phyloP scores from a whole-genome alignment of 1,140 invertebrate species.

The Rhizoglyphus robini region DNA sequence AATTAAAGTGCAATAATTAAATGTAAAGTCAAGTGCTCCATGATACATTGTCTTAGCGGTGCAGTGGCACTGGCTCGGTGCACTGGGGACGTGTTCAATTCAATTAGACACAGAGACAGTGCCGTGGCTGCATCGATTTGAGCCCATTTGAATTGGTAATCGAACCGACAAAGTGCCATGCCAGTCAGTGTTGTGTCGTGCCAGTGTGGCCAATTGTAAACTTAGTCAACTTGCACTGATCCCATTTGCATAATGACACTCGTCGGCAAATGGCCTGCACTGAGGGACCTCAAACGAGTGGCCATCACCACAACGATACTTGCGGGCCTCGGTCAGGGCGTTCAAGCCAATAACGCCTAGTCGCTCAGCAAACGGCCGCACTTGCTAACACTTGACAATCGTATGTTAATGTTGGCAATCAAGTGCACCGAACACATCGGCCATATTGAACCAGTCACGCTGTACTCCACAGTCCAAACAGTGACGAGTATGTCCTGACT shows the following conservation, averaged over 20 bases:
- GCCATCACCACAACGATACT: not conserved
- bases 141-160: constrained; percentile 11
- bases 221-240: not conserved
- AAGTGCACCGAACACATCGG: not conserved
- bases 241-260: constrained; percentile 10
- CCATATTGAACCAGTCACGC: no score
- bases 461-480: constrained; percentile 29
- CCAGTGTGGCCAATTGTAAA: constrained; percentile 6
- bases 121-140: not conserved
- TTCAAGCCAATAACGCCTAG: not conserved
- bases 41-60: not conserved
- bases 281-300: not conserved
- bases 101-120: not conserved
- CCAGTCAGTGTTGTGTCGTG: not conserved
- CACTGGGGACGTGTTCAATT: not conserved
- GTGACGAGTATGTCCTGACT: constrained; percentile 25
- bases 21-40: not conserved
- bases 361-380: not conserved
- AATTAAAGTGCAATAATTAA: constrained; percentile 3
- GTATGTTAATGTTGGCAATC: not conserved
- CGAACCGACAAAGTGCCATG: not conserved
- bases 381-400: not conserved
- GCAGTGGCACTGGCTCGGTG: not conserved
- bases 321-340: no score
- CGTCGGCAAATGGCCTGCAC: not conserved